Evolutionary conservation across 2,888 invertebrate species (phyloP).

Genomic region (Cantharis flavilabris): DNA sequence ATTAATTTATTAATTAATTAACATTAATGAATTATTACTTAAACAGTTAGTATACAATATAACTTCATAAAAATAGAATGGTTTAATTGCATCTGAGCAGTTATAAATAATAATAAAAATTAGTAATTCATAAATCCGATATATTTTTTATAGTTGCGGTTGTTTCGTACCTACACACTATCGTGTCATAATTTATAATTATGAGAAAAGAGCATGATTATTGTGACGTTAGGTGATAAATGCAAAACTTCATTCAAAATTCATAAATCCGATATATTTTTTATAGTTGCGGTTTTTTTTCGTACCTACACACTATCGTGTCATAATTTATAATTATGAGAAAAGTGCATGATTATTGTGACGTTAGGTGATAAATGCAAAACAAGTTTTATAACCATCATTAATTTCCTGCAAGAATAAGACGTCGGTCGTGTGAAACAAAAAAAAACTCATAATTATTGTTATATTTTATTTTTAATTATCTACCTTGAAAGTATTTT

Average conservation of each 20-base stretch:
- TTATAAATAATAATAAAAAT: no score
- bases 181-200: neutral
- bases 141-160: neutral
- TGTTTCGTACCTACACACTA: no score
- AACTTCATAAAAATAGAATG: no score
- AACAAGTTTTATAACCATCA: neutral
- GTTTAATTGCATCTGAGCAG: no score
- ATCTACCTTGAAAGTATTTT: neutral
- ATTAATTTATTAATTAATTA: no score
- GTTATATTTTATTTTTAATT: neutral
- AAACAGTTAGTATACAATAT: no score
- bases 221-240: neutral
- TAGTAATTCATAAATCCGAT: neutral
- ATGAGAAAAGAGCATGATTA: neutral
- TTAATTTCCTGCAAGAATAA: neutral
- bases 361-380: neutral
- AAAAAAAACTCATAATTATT: neutral
- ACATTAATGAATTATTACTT: no score
- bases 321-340: neutral
- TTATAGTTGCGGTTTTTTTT: neutral
- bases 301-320: neutral
- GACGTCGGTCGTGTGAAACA: neutral
- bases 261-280: neutral
- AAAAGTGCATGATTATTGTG: neutral
- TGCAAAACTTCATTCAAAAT: no score